phyloP scores from a whole-genome alignment of 2,113 vertebrate genomes.

The Sceloporus tristichus region DNA sequence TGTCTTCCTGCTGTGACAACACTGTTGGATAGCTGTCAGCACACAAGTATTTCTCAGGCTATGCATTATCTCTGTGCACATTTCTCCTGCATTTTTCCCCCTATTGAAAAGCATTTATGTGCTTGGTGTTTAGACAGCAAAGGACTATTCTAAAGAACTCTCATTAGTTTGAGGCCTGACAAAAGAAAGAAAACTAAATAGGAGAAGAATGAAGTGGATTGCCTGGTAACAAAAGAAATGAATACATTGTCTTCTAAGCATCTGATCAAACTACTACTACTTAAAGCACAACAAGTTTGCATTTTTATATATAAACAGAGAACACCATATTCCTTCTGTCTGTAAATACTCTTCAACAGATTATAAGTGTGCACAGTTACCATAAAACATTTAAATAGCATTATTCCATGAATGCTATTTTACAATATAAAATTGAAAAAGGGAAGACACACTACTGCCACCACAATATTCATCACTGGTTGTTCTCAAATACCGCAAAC shows the following conservation, averaged over 20 bases:
- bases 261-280: slow-evolving; percentile 46
- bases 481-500: not conserved
- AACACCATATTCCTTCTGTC: slow-evolving; percentile 18
- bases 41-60: slow-evolving; percentile 85
- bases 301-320: slow-evolving; percentile 42
- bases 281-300: slow-evolving; percentile 39
- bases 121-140: slow-evolving; percentile 78
- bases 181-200: slow-evolving; percentile 70
- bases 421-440: not conserved
- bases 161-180: slow-evolving; percentile 79
- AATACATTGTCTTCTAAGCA: slow-evolving; percentile 64
- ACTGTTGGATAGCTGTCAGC: slow-evolving; percentile 94
- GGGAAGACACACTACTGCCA: not conserved
- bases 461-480: not conserved
- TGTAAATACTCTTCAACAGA: slow-evolving; percentile 42
- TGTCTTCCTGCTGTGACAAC: slow-evolving; percentile 97
- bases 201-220: slow-evolving; percentile 71
- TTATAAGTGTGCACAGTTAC: not conserved
- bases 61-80: slow-evolving; percentile 79
- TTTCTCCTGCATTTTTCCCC: slow-evolving; percentile 73
- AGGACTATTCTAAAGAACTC: slow-evolving; percentile 73
- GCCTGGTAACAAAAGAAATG: slow-evolving; percentile 62
- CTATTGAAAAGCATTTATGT: slow-evolving; percentile 77
- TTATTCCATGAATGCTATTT: not conserved
- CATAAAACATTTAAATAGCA: slow-evolving; percentile 5